Evolutionary conservation across 2,797 vertebrate genomes (phyloP).

Genomic region (Danionella dracula): DNA sequence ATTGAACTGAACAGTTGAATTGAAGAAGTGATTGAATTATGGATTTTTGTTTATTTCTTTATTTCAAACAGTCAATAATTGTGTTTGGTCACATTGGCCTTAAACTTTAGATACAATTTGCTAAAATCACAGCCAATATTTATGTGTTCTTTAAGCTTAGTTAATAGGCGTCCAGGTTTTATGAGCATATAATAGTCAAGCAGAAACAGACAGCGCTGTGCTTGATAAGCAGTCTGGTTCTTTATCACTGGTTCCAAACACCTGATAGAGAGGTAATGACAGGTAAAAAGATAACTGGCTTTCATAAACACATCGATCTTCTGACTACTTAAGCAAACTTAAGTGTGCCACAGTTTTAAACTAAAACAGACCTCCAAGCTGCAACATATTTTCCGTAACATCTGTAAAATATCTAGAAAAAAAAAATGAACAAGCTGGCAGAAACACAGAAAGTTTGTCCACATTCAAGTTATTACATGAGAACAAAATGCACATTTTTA

Average conservation of each 20-base stretch:
- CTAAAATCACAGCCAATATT: neutral
- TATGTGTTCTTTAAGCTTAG: slow-evolving; percentile 8
- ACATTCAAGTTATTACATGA: slow-evolving; percentile 3
- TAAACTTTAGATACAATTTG: no score
- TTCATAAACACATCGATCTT: neutral
- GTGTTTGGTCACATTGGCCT: no score
- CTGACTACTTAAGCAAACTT: slow-evolving; percentile 28
- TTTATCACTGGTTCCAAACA: slow-evolving; percentile 51
- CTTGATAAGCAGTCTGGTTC: slow-evolving; percentile 39
- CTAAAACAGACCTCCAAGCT: neutral
- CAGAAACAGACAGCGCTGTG: slow-evolving; percentile 11
- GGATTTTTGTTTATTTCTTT: no score
- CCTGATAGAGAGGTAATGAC: slow-evolving; percentile 56
- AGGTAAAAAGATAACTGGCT: slow-evolving; percentile 33
- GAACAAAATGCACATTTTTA: neutral
- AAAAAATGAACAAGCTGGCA: neutral
- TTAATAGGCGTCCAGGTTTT: slow-evolving; percentile 33
- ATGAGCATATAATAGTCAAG: neutral
- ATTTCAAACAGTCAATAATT: no score
- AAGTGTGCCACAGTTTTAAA: slow-evolving; percentile 44
- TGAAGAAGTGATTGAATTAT: no score
- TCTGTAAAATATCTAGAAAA: neutral
- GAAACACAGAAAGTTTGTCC: neutral
- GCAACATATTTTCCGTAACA: neutral
- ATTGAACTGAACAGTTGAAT: no score